A percentile compares a stretch with the other conserved stretches of the same genome.
Conservation (phyloP, 2,797 vertebrate species). For the Diglossa cyanea region DNA sequence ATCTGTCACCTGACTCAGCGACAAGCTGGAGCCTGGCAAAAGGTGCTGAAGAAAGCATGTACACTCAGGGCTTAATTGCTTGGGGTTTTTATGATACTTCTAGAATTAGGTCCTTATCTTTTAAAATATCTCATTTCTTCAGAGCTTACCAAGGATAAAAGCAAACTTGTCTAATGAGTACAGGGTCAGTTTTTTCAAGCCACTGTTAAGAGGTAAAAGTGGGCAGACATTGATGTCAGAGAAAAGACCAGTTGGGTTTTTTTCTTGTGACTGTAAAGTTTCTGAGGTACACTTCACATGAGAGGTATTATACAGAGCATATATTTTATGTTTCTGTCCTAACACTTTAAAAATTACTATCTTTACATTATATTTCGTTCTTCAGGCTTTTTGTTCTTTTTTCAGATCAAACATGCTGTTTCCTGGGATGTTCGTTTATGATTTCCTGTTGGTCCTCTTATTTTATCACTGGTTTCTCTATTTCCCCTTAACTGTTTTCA, state of each 20-base stretch:
- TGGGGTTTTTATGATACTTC: not conserved
- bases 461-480: not conserved
- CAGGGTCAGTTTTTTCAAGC: not conserved
- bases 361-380: not conserved
- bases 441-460: not conserved
- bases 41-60: conserved; percentile 45
- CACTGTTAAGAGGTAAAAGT: not conserved
- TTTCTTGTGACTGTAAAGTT: not conserved
- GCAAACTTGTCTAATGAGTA: not conserved
- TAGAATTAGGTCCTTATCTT: not conserved
- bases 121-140: not conserved
- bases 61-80: not conserved
- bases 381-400: not conserved
- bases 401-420: not conserved
- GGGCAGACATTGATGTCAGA: not conserved
- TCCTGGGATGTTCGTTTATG: not conserved
- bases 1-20: conserved; percentile 30
- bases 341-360: not conserved
- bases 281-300: not conserved
- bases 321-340: not conserved
- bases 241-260: not conserved
- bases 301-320: not conserved
- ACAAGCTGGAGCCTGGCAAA: conserved; percentile 38
- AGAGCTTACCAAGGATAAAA: not conserved
- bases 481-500: not conserved